Conservation (phyloP, 2,113 vertebrate species). For the Trematocara marginatum region DNA sequence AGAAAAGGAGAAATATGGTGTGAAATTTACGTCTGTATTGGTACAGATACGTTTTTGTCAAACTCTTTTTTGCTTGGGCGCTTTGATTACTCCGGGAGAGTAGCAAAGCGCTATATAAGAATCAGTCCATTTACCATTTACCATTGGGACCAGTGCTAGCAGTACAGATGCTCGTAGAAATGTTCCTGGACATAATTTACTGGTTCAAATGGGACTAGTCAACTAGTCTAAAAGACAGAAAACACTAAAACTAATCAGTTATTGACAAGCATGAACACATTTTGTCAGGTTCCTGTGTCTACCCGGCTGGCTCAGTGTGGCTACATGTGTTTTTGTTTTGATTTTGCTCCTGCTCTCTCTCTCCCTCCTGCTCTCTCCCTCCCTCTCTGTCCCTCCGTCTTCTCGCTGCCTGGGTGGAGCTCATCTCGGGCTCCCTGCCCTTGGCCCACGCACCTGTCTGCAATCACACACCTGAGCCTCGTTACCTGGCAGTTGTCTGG, state of each 20-base stretch:
- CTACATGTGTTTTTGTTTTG: not conserved
- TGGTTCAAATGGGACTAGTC: not conserved
- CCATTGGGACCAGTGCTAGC: not conserved
- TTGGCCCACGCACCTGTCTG: not conserved
- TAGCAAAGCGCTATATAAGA: too few species aligned
- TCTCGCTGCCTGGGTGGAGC: not conserved
- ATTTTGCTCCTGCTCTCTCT: not conserved
- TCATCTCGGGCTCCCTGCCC: accelerated
- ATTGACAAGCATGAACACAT: not conserved
- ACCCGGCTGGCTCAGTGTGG: not conserved
- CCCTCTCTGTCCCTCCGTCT: not conserved
- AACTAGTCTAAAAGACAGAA: not conserved
- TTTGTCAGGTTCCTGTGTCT: not conserved
- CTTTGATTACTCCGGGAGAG: too few species aligned
- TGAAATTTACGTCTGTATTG: not conserved
- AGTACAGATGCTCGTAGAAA: not conserved
- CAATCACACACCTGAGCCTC: not conserved
- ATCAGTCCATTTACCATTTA: too few species aligned
- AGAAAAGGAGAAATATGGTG: not conserved
- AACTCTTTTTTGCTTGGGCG: not conserved
- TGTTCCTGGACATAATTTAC: not conserved
- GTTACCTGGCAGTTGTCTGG: not conserved
- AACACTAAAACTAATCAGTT: not conserved
- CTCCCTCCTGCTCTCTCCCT: not conserved
- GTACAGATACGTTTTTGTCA: not conserved